Evolutionary conservation across 2,113 vertebrate species (phyloP).

Genomic region (Columbina picui): DNA sequence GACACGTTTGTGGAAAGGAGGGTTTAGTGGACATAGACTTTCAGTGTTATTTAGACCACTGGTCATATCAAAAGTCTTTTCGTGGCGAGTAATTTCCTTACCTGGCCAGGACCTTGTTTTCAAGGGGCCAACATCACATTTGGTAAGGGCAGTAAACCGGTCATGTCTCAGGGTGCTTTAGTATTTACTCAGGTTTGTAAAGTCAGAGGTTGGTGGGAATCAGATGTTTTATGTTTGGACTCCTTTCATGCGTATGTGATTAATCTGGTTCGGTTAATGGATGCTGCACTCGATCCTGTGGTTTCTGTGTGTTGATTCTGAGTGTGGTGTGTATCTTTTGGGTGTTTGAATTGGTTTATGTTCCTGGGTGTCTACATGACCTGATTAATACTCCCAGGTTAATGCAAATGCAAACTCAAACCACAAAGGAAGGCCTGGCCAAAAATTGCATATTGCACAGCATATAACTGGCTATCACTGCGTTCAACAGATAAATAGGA

Average conservation of each 20-base stretch:
- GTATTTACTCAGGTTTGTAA: background rate
- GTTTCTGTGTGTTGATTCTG: conserved; percentile 44
- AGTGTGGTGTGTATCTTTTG: conserved; percentile 21
- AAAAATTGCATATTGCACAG: background rate
- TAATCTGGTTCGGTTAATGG: conserved; percentile 25
- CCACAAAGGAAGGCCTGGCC: background rate
- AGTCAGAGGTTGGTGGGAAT: conserved; percentile 11
- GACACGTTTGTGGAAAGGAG: background rate
- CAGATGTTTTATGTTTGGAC: conserved; percentile 33
- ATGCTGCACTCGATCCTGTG: background rate
- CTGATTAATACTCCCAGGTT: conserved; percentile 42
- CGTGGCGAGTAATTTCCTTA: background rate
- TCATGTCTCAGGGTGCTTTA: background rate
- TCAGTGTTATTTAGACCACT: background rate
- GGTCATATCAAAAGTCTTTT: background rate
- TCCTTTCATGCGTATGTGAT: background rate
- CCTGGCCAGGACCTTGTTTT: background rate
- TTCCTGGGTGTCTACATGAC: conserved; percentile 42
- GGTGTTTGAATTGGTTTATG: conserved; percentile 35
- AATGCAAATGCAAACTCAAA: conserved; percentile 36
- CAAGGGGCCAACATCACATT: background rate
- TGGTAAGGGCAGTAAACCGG: background rate
- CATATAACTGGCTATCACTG: background rate
- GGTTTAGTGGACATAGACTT: background rate
- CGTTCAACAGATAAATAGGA: background rate